These are phyloP conservation scores for Entomyzon cyanotis DNA, from an alignment of 2,113 vertebrate genomes.

Conservation along the genomic window DNA sequence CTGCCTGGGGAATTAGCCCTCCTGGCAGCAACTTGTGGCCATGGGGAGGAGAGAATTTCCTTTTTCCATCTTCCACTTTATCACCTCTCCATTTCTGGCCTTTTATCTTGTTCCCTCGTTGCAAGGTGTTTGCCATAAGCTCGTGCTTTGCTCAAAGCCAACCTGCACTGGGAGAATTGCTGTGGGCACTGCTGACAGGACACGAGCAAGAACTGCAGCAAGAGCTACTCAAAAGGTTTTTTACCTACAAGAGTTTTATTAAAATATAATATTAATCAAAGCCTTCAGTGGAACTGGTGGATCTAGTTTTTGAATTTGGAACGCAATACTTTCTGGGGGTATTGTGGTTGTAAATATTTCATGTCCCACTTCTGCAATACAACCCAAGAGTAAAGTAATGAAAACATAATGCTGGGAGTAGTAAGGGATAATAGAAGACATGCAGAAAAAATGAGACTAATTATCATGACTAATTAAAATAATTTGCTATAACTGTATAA, in stretches of 20 bases:
- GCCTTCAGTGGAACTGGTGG: neutral
- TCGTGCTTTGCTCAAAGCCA: neutral
- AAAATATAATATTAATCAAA: neutral
- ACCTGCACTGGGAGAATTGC: fast-evolving
- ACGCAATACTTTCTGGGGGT: neutral
- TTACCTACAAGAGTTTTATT: neutral
- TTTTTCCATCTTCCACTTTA: neutral
- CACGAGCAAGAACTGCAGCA: neutral
- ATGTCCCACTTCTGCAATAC: neutral
- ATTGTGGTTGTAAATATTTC: neutral
- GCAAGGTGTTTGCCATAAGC: fast-evolving
- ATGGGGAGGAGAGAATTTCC: neutral
- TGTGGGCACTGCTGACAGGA: neutral
- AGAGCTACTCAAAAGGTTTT: neutral
- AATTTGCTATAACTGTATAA: neutral
- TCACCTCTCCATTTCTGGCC: neutral
- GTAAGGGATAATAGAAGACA: neutral
- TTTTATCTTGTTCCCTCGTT: neutral
- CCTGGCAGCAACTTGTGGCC: neutral
- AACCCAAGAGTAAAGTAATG: neutral
- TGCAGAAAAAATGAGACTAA: neutral
- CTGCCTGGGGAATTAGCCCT: neutral
- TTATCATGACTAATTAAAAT: neutral
- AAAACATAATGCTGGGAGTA: neutral
- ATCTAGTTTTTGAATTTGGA: neutral